Percentiles rank a stretch among this genome's conserved stretches.
Conservation (phyloP, 2,888 invertebrate genomes). For the Rhingia campestris region DNA sequence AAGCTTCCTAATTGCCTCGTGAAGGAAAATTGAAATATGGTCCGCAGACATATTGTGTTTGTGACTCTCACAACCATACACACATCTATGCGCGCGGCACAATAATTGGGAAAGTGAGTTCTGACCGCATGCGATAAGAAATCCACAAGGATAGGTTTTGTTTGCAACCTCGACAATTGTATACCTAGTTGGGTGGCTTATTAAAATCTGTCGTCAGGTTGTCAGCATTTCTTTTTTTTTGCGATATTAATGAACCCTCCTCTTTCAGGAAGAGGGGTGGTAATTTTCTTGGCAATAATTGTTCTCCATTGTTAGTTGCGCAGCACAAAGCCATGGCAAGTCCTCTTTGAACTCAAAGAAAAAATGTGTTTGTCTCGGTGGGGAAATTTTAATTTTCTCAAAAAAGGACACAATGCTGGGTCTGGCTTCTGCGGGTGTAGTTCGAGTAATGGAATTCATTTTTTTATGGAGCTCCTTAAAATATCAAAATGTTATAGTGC, state of each 20-base stretch:
- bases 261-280: not conserved
- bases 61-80: constrained; percentile 8
- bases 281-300: constrained; percentile 47
- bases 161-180: not conserved
- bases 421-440: not conserved
- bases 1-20: constrained; percentile 69
- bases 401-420: constrained; percentile 20
- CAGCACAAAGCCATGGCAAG: constrained; percentile 12
- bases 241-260: constrained; percentile 2
- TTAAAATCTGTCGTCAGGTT: constrained; percentile 61
- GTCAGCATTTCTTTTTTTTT: constrained; percentile 27
- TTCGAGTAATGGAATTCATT: not conserved
- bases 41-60: constrained; percentile 59
- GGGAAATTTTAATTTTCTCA: constrained; percentile 47
- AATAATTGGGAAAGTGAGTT: constrained; percentile 19
- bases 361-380: constrained; percentile 2
- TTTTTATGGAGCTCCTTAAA: not conserved
- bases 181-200: constrained; percentile 18
- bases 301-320: constrained; percentile 44
- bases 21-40: constrained; percentile 67
- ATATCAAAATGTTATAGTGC: no score
- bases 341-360: constrained; percentile 33
- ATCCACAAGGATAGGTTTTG: constrained; percentile 34
- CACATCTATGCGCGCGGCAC: constrained; percentile 11
- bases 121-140: constrained; percentile 71